These are phyloP conservation scores for Acanthosepion pharaonis DNA, from an alignment of 2,888 invertebrate species.

Conservation along the genomic window DNA sequence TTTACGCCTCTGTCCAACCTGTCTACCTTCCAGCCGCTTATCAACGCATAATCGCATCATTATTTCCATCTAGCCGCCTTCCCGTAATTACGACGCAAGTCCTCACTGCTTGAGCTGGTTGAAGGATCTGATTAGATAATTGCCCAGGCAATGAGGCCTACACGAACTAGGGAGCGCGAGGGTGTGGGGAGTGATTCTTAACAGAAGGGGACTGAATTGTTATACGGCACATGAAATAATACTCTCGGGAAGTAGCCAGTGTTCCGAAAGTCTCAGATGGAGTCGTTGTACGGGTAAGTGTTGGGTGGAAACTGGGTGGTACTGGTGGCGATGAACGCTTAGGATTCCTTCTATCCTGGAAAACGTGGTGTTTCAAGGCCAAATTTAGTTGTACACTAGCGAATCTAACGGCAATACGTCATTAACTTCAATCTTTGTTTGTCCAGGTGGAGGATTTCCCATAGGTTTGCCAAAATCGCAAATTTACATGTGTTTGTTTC, in stretches of 20 bases:
- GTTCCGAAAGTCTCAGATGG: background rate
- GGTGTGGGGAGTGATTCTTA: background rate
- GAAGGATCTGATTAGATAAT: background rate
- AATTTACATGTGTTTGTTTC: too few relatives aligned
- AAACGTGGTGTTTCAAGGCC: too few relatives aligned
- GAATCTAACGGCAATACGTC: too few relatives aligned
- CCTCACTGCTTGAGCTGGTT: background rate
- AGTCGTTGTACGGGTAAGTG: background rate
- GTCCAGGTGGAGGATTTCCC: too few relatives aligned
- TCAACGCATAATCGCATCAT: background rate
- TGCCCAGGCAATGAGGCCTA: background rate
- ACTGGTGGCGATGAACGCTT: too few relatives aligned
- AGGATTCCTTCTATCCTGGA: too few relatives aligned
- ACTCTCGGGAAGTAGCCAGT: background rate
- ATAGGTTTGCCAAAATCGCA: too few relatives aligned
- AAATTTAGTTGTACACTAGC: too few relatives aligned
- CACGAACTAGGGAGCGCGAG: background rate
- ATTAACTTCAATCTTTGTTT: too few relatives aligned
- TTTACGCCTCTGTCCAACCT: background rate
- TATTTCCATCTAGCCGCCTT: constrained; percentile 15
- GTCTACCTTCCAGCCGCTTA: background rate
- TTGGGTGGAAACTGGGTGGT: too few relatives aligned
- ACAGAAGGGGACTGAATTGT: background rate
- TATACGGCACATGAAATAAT: background rate
- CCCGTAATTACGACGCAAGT: background rate